Percentiles rank a stretch among this genome's conserved stretches.
phyloP scores from a whole-genome alignment of 2,888 invertebrate genomes.

The Exephanes ischioxanthus region DNA sequence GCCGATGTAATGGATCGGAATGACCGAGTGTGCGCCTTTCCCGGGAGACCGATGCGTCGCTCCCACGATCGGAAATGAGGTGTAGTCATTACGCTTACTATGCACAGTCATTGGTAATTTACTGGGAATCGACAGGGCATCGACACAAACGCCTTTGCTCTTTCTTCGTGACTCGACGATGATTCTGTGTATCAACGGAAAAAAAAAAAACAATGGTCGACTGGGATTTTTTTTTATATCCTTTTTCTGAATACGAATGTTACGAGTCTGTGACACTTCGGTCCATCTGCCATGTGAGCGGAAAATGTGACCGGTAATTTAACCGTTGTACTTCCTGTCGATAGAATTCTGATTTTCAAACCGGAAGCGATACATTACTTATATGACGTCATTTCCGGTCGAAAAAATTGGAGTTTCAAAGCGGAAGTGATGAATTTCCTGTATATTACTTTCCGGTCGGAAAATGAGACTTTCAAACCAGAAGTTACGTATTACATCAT shows the following conservation, averaged over 20 bases:
- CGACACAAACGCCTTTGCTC: neutral
- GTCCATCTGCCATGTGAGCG: too few relatives aligned
- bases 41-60: neutral
- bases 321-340: neutral
- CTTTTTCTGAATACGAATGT: neutral
- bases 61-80: slow-evolving; percentile 34
- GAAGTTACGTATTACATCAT: too few relatives aligned
- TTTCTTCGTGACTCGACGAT: neutral
- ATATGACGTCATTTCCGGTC: too few relatives aligned
- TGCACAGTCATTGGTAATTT: slow-evolving; percentile 1
- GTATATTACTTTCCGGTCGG: too few relatives aligned
- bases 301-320: neutral
- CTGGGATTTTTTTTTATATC: neutral
- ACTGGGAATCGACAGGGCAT: neutral
- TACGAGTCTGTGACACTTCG: neutral
- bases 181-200: neutral
- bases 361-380: neutral
- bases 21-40: slow-evolving; percentile 27
- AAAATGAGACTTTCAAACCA: too few relatives aligned
- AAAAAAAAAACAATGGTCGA: neutral
- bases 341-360: neutral
- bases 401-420: too few relatives aligned
- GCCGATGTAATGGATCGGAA: slow-evolving; percentile 23
- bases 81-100: slow-evolving; percentile 5
- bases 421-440: too few relatives aligned